phyloP scores from a whole-genome alignment of 2,888 invertebrate genomes.

The Mesoligia furuncula region DNA sequence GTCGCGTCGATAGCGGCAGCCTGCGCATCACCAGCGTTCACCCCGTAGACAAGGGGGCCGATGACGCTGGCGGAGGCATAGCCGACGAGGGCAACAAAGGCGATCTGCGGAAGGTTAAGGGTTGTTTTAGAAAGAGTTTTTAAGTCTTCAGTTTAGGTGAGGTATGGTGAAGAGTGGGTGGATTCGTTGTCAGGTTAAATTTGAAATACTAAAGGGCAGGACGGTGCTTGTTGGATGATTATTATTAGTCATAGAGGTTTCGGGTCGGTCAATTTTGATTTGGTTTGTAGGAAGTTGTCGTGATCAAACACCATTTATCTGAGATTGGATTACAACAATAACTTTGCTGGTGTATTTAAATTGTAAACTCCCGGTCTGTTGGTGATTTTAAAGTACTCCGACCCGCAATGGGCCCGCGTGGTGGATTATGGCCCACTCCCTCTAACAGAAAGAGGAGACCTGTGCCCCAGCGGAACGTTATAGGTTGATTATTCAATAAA shows the following conservation, averaged over 20 bases:
- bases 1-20: conserved; percentile 86
- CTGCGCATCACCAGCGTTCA: conserved; percentile 85
- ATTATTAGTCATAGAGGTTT: not conserved
- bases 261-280: not conserved
- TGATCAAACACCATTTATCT: not conserved
- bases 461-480: not conserved
- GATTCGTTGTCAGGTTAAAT: not conserved
- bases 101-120: conserved; percentile 77
- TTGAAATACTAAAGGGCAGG: not conserved
- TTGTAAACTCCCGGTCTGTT: not conserved
- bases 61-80: conserved; percentile 86
- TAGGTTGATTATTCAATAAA: not conserved
- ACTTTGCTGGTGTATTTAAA: not conserved
- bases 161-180: not conserved
- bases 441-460: not conserved
- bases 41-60: conserved; percentile 79
- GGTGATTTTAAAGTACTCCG: not conserved
- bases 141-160: not conserved
- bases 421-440: not conserved
- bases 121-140: not conserved
- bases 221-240: not conserved
- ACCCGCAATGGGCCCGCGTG: not conserved
- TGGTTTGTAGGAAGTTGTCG: not conserved
- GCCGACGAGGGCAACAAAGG: conserved; percentile 88
- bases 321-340: not conserved